A percentile compares a stretch with the other conserved stretches of the same genome.
Conservation (phyloP, 37 sponge, comb jelly and placozoan genomes). For the Beroe forskalii region DNA sequence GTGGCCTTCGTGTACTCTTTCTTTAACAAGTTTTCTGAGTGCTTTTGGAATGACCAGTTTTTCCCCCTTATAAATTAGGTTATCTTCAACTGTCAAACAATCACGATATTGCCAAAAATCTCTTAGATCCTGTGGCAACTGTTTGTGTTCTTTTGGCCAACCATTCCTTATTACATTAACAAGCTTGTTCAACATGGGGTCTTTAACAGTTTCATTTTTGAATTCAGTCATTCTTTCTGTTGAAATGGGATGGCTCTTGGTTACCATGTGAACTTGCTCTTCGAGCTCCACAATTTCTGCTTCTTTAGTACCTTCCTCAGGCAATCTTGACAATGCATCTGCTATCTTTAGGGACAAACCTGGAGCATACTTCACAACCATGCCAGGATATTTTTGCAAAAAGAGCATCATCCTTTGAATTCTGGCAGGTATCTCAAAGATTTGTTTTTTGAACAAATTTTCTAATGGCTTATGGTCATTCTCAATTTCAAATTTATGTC, state of each 20-base stretch:
- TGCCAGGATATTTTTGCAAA: neutral
- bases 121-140: neutral
- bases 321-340: neutral
- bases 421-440: neutral
- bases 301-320: neutral
- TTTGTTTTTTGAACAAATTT: neutral
- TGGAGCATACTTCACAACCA: neutral
- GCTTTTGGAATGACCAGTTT: no score
- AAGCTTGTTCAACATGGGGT: neutral
- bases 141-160: neutral
- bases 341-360: neutral
- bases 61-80: no score
- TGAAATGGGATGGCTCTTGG: neutral
- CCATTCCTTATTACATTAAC: neutral
- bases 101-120: neutral
- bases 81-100: neutral
- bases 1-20: neutral
- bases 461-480: neutral
- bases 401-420: neutral
- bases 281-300: neutral
- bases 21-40: no score
- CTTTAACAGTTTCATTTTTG: neutral
- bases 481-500: neutral
- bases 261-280: neutral
- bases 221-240: neutral